Evolutionary conservation across 2,888 invertebrate genomes (phyloP).

Genomic region (Zygogramma bicolorata): DNA sequence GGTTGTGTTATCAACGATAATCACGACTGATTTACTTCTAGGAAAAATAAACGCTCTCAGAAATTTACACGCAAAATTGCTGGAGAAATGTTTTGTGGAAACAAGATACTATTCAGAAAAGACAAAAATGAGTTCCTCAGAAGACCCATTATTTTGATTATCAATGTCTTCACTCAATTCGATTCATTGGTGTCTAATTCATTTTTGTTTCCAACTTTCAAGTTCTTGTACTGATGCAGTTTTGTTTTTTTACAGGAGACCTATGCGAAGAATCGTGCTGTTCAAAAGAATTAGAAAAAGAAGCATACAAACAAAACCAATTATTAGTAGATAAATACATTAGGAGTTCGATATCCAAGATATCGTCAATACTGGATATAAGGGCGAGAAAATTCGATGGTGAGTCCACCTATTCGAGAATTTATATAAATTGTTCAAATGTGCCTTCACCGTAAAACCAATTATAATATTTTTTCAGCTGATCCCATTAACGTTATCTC

Average conservation of each 20-base stretch:
- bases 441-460: background rate
- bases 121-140: too few species aligned
- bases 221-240: background rate
- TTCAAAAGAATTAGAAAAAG: slow-evolving; percentile 75
- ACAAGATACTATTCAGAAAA: too few species aligned
- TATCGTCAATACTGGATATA: slow-evolving; percentile 80
- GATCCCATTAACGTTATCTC: too few species aligned
- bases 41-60: too few species aligned
- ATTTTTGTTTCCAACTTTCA: background rate
- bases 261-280: slow-evolving; percentile 75
- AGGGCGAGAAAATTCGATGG: slow-evolving; percentile 89
- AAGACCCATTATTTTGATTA: too few species aligned
- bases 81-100: too few species aligned
- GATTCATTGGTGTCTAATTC: too few species aligned
- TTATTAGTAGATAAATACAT: slow-evolving; percentile 81
- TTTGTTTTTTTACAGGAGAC: slow-evolving; percentile 70
- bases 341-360: slow-evolving; percentile 80
- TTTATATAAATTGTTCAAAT: background rate
- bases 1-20: too few species aligned
- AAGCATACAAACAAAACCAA: slow-evolving; percentile 78
- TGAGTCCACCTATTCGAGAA: slow-evolving; percentile 68
- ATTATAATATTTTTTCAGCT: too few species aligned
- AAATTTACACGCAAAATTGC: too few species aligned
- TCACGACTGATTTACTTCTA: too few species aligned
- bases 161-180: too few species aligned